Conservation (phyloP, 1,140 invertebrate genomes). For the Monochamus saltuarius region DNA sequence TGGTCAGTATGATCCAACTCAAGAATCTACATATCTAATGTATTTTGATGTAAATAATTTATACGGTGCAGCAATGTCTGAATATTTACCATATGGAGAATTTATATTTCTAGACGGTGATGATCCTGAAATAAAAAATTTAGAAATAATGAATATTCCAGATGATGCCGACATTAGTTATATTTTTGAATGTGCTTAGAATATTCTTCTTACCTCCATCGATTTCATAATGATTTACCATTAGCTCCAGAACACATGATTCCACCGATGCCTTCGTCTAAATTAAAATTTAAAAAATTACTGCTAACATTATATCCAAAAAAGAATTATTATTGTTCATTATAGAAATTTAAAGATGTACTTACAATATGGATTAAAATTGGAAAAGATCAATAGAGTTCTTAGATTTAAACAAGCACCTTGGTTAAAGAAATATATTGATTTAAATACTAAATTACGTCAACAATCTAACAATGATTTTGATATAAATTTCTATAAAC, state of each 20-base stretch:
- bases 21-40: no score
- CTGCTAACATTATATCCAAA: neutral
- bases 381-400: neutral
- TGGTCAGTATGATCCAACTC: no score
- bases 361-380: neutral
- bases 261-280: neutral
- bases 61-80: slow-evolving; percentile 56
- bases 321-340: slow-evolving; percentile 2
- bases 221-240: neutral
- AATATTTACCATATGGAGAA: slow-evolving; percentile 47
- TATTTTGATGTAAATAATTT: slow-evolving; percentile 56
- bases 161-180: no score
- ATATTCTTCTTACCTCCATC: no score
- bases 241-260: neutral
- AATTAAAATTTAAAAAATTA: neutral
- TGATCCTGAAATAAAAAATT: no score
- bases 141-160: slow-evolving; percentile 2
- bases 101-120: slow-evolving; percentile 37
- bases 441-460: neutral
- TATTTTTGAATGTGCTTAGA: no score
- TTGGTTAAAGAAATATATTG: slow-evolving; percentile 1
- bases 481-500: neutral
- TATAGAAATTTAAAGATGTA: neutral
- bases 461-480: neutral
- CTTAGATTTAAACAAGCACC: neutral